Conservation (phyloP, 2,888 invertebrate species). For the Beris chalybata region DNA sequence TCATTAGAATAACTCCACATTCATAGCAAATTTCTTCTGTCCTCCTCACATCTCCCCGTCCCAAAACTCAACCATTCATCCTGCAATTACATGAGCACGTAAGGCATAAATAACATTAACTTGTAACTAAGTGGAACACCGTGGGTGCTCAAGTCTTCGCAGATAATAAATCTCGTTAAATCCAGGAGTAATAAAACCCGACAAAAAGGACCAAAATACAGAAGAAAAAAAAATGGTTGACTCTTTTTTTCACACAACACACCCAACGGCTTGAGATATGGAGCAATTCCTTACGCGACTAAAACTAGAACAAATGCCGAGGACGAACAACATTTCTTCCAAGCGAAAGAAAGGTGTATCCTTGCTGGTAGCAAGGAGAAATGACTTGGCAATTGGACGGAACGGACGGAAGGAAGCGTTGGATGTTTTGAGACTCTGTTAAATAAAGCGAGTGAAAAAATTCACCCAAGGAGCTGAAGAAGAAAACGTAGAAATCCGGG, state of each 20-base stretch:
- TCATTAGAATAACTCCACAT: background rate
- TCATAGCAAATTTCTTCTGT: background rate
- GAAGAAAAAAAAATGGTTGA: background rate
- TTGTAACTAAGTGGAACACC: slow-evolving; percentile 25
- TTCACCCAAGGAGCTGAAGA: too few relatives aligned
- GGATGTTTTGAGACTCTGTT: too few relatives aligned
- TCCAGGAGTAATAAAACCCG: slow-evolving; percentile 35
- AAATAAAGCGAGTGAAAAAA: background rate
- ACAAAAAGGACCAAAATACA: slow-evolving; percentile 14
- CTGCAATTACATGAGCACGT: slow-evolving; percentile 35
- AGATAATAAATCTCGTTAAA: slow-evolving; percentile 36
- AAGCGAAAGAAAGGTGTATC: background rate
- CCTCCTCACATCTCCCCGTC: background rate
- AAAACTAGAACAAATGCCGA: background rate
- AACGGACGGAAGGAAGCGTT: too few relatives aligned
- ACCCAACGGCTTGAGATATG: too few relatives aligned
- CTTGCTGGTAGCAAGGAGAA: background rate
- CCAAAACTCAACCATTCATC: slow-evolving; percentile 4
- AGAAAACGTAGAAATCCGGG: background rate
- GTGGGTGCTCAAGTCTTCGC: slow-evolving; percentile 26
- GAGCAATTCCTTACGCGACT: background rate
- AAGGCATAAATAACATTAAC: slow-evolving; percentile 34
- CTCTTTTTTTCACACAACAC: slow-evolving; percentile 22
- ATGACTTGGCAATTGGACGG: background rate
- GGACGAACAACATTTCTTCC: background rate